These are phyloP conservation scores for Dione vanillae DNA, from an alignment of 2,888 invertebrate species.

Conservation along the genomic window DNA sequence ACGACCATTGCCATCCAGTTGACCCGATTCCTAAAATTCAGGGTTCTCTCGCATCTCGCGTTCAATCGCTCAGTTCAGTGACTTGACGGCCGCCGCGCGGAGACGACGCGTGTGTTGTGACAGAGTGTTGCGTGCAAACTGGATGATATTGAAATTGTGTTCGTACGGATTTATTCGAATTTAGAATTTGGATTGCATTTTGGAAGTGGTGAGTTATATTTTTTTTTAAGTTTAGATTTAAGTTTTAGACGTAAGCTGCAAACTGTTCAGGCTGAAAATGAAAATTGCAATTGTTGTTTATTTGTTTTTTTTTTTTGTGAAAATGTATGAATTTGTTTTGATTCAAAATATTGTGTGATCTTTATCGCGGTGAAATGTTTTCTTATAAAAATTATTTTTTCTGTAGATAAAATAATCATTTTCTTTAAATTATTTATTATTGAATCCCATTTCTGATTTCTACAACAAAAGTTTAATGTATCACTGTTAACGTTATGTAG, in stretches of 20 bases:
- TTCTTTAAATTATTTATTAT: neutral
- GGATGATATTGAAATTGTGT: constrained; percentile 54
- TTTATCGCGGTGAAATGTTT: neutral
- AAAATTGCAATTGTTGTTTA: neutral
- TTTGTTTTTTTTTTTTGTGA: constrained; percentile 10
- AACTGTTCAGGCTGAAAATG: neutral
- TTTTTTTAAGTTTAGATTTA: neutral
- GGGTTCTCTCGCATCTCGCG: constrained; percentile 66
- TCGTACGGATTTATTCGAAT: constrained; percentile 64
- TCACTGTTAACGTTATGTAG: neutral
- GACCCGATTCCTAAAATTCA: constrained; percentile 77
- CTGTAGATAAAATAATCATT: neutral
- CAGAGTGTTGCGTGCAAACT: constrained; percentile 56
- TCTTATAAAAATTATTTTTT: neutral
- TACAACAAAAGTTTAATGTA: neutral
- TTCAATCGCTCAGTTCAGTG: constrained; percentile 75
- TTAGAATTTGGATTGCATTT: constrained; percentile 79
- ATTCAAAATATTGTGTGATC: neutral
- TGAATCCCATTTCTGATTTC: neutral
- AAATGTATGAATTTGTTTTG: constrained; percentile 3
- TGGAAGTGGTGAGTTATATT: constrained; percentile 69
- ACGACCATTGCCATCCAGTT: constrained; percentile 54
- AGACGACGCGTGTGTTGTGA: constrained; percentile 72
- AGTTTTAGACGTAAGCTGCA: neutral
- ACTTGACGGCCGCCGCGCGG: constrained; percentile 67